phyloP scores from a whole-genome alignment of 2,797 vertebrate species.

The Phataginus tricuspis region DNA sequence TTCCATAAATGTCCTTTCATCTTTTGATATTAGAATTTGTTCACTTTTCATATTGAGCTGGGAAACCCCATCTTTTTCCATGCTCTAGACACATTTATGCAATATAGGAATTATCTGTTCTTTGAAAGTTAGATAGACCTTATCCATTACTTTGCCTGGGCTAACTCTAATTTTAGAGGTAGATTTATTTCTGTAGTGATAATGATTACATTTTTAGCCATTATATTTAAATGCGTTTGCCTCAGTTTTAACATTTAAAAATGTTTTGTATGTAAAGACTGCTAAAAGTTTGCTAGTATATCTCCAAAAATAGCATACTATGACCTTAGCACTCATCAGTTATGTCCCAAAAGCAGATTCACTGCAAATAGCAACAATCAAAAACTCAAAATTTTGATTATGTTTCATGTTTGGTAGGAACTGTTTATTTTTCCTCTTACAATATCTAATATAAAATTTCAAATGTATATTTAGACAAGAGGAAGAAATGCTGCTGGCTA shows the following conservation, averaged over 20 bases:
- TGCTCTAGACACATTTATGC: background rate
- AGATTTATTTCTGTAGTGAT: background rate
- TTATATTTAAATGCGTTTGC: background rate
- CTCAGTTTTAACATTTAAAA: background rate
- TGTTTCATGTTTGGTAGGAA: background rate
- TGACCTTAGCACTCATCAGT: background rate
- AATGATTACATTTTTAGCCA: background rate
- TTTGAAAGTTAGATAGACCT: background rate
- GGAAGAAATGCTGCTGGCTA: background rate
- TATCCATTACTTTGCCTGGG: background rate
- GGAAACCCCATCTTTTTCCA: background rate
- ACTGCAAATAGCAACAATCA: slow-evolving; percentile 31
- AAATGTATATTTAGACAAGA: background rate
- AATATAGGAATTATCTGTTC: background rate
- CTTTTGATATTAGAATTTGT: background rate
- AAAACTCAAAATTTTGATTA: slow-evolving; percentile 48
- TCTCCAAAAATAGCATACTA: background rate
- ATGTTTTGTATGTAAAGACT: background rate
- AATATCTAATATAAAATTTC: slow-evolving; percentile 39
- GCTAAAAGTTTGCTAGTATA: background rate
- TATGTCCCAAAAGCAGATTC: background rate
- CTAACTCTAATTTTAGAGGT: background rate
- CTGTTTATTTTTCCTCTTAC: background rate
- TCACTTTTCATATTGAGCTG: background rate
- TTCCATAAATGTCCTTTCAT: background rate